Percentiles rank a stretch among this genome's conserved stretches.
Evolutionary conservation across 1,140 invertebrate genomes (phyloP).

Genomic region (Cyrtorhinus lividipennis): DNA sequence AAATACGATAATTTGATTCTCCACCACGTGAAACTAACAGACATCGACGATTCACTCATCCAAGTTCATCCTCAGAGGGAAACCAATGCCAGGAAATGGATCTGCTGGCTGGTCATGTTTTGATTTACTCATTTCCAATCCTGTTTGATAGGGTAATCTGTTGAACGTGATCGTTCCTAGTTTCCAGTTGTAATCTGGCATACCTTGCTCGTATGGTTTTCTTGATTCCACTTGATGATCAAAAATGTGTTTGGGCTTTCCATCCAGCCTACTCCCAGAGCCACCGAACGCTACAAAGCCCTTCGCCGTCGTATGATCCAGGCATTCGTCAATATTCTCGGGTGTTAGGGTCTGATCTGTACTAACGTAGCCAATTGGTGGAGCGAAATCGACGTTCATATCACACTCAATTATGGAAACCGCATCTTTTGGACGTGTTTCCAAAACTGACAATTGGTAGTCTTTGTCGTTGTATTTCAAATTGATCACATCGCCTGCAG

Average conservation of each 20-base stretch:
- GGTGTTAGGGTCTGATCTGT: no score
- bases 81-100: no score
- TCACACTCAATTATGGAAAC: constrained; percentile 98
- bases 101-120: no score
- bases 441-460: constrained; percentile 90
- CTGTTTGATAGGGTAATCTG: no score
- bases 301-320: no score
- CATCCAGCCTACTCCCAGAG: constrained; percentile 53
- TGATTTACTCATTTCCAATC: no score
- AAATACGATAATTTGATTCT: no score
- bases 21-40: no score
- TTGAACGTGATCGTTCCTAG: constrained; percentile 72
- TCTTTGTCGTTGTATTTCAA: constrained; percentile 90
- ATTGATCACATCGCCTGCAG: constrained; percentile 89
- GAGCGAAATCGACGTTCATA: constrained; percentile 98
- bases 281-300: constrained; percentile 73
- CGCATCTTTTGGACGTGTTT: constrained; percentile 84
- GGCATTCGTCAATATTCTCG: no score
- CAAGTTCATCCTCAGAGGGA: no score
- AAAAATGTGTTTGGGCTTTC: constrained; percentile 22
- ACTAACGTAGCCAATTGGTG: constrained; percentile 82
- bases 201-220: constrained; percentile 50
- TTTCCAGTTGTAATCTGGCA: constrained; percentile 84
- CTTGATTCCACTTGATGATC: no score
- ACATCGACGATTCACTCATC: no score